Conservation (phyloP, 2,888 invertebrate genomes). For the Gryllus longicercus region DNA sequence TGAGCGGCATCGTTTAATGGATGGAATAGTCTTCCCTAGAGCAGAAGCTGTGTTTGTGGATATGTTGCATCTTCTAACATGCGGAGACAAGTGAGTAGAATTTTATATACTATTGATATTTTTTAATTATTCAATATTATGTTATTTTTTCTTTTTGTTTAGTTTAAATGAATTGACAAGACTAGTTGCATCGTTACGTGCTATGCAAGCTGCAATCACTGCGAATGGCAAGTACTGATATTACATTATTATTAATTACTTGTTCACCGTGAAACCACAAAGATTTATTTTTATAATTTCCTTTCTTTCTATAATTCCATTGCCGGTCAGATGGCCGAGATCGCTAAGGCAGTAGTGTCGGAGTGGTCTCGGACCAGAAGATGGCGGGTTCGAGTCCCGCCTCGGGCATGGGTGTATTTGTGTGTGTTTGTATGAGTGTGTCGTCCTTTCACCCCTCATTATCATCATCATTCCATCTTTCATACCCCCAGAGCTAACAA, state of each 20-base stretch:
- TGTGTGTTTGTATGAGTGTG: too few relatives aligned
- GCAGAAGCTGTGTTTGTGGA: neutral
- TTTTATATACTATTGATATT: neutral
- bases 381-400: too few relatives aligned
- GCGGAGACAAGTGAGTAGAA: neutral
- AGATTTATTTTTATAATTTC: too few relatives aligned
- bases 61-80: neutral
- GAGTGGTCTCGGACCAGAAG: too few relatives aligned
- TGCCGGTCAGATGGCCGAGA: too few relatives aligned
- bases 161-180: neutral
- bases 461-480: too few relatives aligned
- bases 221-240: neutral
- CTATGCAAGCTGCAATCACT: neutral
- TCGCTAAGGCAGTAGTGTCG: too few relatives aligned
- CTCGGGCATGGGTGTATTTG: too few relatives aligned
- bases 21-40: neutral
- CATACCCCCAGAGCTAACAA: too few relatives aligned
- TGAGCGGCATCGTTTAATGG: neutral
- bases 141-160: neutral
- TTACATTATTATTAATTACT: neutral
- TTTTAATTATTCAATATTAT: neutral
- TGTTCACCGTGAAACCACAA: too few relatives aligned
- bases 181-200: neutral
- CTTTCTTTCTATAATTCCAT: too few relatives aligned
- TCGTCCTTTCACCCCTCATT: too few relatives aligned